A percentile compares a stretch with the other conserved stretches of the same genome.
These are phyloP conservation scores for Cetonia aurata DNA, from an alignment of 2,888 invertebrate species.

Conservation along the genomic window DNA sequence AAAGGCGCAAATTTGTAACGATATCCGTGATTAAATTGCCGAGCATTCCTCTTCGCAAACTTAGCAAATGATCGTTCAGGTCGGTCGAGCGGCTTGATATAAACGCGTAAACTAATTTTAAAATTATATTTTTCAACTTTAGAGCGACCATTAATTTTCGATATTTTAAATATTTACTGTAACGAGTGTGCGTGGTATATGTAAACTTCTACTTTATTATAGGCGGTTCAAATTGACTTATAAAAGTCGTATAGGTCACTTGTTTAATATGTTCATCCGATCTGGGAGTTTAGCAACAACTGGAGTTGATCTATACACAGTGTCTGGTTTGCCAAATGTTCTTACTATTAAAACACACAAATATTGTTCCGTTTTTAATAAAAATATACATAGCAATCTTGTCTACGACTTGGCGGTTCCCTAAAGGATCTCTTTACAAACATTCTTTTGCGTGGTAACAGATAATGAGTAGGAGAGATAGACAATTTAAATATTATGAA, in stretches of 20 bases:
- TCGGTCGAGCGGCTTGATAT: slow-evolving; percentile 10
- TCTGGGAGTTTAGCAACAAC: not conserved
- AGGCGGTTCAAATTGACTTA: slow-evolving; percentile 34
- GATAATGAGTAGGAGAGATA: no score
- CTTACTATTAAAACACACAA: no score
- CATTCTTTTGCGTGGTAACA: no score
- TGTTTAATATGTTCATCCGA: slow-evolving; percentile 24
- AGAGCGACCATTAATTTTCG: slow-evolving; percentile 43
- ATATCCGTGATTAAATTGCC: slow-evolving; percentile 7
- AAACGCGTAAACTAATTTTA: slow-evolving; percentile 39
- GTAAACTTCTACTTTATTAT: slow-evolving; percentile 37
- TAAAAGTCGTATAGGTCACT: slow-evolving; percentile 12
- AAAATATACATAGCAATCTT: no score
- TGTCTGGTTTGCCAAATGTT: no score
- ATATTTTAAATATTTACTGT: slow-evolving; percentile 45
- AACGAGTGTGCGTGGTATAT: slow-evolving; percentile 30
- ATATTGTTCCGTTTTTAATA: no score
- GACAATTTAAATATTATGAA: no score
- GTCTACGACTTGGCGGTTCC: no score
- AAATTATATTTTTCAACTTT: slow-evolving; percentile 40
- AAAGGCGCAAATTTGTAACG: not conserved
- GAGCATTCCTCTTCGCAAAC: slow-evolving; percentile 12
- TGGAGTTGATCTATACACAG: not conserved
- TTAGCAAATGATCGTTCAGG: not conserved
- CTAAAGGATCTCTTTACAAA: no score